Evolutionary conservation across 1,140 invertebrate genomes (phyloP).

Genomic region (Neuroterus valhalla): DNA sequence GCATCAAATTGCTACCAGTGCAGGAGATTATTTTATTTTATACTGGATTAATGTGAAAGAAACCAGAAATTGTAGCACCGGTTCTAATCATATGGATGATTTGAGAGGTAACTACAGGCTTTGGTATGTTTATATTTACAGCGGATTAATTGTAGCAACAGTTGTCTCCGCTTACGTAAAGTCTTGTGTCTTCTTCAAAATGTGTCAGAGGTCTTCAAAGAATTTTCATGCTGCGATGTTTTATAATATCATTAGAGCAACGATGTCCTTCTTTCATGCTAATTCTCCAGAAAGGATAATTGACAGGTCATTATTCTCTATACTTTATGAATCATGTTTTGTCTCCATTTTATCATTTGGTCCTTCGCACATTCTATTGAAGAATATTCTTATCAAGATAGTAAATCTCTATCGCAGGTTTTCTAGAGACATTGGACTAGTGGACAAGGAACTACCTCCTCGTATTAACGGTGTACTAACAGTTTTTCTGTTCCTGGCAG

Average conservation of each 20-base stretch:
- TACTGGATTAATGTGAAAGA: constrained; percentile 77
- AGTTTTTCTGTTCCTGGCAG: constrained; percentile 33
- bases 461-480: constrained; percentile 81
- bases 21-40: constrained; percentile 80
- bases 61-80: neutral
- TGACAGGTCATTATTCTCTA: constrained; percentile 75
- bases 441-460: constrained; percentile 90
- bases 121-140: constrained; percentile 44
- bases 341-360: neutral
- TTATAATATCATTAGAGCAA: constrained; percentile 80
- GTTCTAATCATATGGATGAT: constrained; percentile 57
- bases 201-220: constrained; percentile 84
- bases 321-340: neutral
- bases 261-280: constrained; percentile 89
- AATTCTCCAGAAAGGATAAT: constrained; percentile 86
- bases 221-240: constrained; percentile 89
- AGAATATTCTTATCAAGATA: too few species aligned
- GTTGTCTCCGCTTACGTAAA: constrained; percentile 37
- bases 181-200: constrained; percentile 77
- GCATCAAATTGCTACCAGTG: constrained; percentile 78
- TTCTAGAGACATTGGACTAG: constrained; percentile 88
- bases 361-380: neutral
- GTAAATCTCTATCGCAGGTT: constrained; percentile 70
- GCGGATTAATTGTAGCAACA: constrained; percentile 36
- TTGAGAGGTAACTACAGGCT: constrained; percentile 60